Percentiles rank a stretch among this genome's conserved stretches.
These are phyloP conservation scores for Nomada flava DNA, from an alignment of 2,888 invertebrate genomes.

Conservation along the genomic window DNA sequence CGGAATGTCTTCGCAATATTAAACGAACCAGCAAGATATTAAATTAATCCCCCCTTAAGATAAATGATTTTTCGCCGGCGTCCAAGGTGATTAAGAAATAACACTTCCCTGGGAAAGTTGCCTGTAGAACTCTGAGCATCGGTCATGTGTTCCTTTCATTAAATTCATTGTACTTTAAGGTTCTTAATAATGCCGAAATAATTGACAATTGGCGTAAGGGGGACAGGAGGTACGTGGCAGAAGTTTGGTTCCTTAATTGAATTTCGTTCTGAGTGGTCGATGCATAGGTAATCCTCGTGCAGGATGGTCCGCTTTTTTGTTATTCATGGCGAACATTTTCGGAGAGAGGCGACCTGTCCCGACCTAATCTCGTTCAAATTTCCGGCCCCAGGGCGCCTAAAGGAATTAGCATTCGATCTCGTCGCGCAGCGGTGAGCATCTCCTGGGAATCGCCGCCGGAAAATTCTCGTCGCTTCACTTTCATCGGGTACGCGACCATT, in stretches of 20 bases:
- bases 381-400: conserved; percentile 76
- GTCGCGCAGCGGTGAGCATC: conserved; percentile 58
- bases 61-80: too few species aligned
- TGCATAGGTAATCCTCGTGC: conserved; percentile 61
- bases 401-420: conserved; percentile 81
- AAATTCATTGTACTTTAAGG: background rate
- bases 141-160: too few species aligned
- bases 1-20: too few species aligned
- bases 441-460: conserved; percentile 62
- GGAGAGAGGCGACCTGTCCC: conserved; percentile 51
- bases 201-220: conserved; percentile 4
- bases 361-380: conserved; percentile 78
- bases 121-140: too few species aligned
- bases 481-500: conserved; percentile 19
- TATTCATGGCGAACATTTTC: conserved; percentile 74
- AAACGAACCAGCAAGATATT: too few species aligned
- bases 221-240: background rate
- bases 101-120: too few species aligned
- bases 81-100: too few species aligned
- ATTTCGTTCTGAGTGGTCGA: conserved; percentile 58
- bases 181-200: conserved; percentile 31
- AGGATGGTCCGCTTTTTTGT: conserved; percentile 71
- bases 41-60: too few species aligned
- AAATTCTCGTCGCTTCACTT: conserved; percentile 61
- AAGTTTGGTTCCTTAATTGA: conserved; percentile 55